Base-by-base conservation (phyloP, 2,888 invertebrate species). In the Colletes collaris region DNA sequence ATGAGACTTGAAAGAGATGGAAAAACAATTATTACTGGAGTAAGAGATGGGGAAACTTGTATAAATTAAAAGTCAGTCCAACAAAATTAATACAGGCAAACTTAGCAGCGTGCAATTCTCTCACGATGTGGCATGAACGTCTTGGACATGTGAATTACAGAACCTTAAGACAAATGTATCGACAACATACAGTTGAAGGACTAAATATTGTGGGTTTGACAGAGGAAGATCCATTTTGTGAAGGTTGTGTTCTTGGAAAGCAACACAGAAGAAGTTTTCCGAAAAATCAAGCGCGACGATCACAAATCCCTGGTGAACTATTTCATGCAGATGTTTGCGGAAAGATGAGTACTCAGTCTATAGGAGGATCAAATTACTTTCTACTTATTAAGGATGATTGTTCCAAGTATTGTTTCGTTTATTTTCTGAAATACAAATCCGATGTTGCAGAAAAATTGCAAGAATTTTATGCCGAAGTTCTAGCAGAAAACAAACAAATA, bases 101-200 rank as follows among this genome's bases (percentile, higher is more conserved):
- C 16, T 16, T 16, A 16, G 16, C 16, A 16, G 16, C 16, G 16
- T 16, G 16, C 16, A 16, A 16, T 16, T 16, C 16, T 16, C 16
- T 16, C 16, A 16, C 16, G 16, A 16, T 16, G 16, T 67, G 66
- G 55, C 66, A 56, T 13, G 19, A 67, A 35, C 55, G 56, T 3
- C n/a, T 67, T 27, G 66, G 46, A 13, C 56, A 67, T 4, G 4
- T 46, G 6, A 56, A 56, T 27, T 37, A 37, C 7, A 37, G 37
- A 10, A 52, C 52, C 0, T n/a, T 64, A 0, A 59, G 59, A 35
- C 7, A 49, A 10, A 49, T 56, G 52, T 5, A 49, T 10, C 3
- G 11, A 11, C 11, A 6, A 6, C 1, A 2, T 7, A 10, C 16
- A 4, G 53, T 53, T 4, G n/a, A 52, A 7, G 64, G 40, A 4